Evolutionary conservation across 1,140 invertebrate species (phyloP).

Genomic region (Philotrypesis tridentata): DNA sequence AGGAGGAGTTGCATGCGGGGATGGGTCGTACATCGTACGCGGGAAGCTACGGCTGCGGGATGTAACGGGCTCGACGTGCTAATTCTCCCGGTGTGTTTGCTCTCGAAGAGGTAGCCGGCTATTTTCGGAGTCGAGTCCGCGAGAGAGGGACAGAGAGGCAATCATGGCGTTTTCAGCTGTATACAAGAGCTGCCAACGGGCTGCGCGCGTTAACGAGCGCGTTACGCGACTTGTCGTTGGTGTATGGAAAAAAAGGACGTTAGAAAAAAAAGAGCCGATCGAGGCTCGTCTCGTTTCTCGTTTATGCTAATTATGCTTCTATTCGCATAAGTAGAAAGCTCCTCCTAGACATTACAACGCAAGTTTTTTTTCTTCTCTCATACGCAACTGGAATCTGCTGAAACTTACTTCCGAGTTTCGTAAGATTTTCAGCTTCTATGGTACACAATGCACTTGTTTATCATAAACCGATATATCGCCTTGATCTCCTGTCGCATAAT

Average conservation of each 20-base stretch:
- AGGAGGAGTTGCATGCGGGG: no score
- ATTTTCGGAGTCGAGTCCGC: neutral
- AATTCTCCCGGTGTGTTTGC: neutral
- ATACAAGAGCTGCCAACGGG: no score
- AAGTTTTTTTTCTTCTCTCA: no score
- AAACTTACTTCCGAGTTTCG: conserved; percentile 27
- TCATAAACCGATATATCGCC: no score
- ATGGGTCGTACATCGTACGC: no score
- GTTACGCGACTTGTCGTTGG: no score
- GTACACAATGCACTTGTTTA: no score
- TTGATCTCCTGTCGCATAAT: neutral
- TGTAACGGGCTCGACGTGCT: neutral
- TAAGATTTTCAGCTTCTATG: conserved; percentile 21
- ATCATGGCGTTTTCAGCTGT: neutral
- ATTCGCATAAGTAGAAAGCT: neutral
- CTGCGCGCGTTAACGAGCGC: neutral
- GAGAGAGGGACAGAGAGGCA: no score
- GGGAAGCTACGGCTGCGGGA: no score
- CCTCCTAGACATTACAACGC: neutral
- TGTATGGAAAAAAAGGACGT: neutral
- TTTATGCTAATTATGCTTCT: neutral
- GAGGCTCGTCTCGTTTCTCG: neutral
- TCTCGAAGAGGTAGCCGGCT: neutral
- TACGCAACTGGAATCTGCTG: conserved; percentile 11
- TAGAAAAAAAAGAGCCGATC: neutral